Conservation (phyloP, 37 sponge, comb jelly and placozoan genomes). For the Eunapius fragilis region DNA sequence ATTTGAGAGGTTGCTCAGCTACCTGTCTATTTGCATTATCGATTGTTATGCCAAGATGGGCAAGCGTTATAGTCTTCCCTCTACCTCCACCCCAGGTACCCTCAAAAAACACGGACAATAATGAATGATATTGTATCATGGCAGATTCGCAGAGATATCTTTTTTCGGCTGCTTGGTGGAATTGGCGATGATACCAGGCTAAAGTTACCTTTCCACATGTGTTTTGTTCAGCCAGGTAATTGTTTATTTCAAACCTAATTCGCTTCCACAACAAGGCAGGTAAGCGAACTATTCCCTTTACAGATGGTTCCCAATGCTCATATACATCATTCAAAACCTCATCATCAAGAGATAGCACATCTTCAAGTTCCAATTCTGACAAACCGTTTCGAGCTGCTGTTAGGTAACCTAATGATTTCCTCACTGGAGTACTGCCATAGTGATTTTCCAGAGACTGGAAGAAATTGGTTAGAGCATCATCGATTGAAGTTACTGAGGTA, state of each 20-base stretch:
- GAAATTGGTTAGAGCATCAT: constrained; percentile 26
- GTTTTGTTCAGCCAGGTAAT: constrained; percentile 54
- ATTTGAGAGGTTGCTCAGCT: constrained; percentile 52
- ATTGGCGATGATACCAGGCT: constrained; percentile 77
- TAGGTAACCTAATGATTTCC: constrained; percentile 52
- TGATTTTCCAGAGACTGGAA: constrained; percentile 39
- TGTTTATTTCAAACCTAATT: constrained; percentile 29
- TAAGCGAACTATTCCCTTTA: constrained; percentile 37
- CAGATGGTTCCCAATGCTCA: constrained; percentile 74
- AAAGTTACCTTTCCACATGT: constrained; percentile 47
- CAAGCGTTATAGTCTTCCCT: constrained; percentile 11
- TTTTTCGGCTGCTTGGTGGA: constrained; percentile 50
- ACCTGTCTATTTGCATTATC: constrained; percentile 32
- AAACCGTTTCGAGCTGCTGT: constrained; percentile 59
- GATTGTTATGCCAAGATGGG: constrained; percentile 16
- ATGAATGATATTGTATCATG: background rate
- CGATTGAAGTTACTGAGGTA: constrained; percentile 26
- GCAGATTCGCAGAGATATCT: constrained; percentile 23
- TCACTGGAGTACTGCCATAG: constrained; percentile 50
- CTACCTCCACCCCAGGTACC: constrained; percentile 35
- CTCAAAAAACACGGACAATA: constrained; percentile 43
- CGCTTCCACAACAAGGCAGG: constrained; percentile 66
- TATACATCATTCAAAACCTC: constrained; percentile 70
- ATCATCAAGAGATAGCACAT: constrained; percentile 72
- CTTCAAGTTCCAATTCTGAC: constrained; percentile 72